These are phyloP conservation scores for Blastomussa wellsi DNA, from an alignment of 92 coral and sea anemone genomes.

Conservation along the genomic window DNA sequence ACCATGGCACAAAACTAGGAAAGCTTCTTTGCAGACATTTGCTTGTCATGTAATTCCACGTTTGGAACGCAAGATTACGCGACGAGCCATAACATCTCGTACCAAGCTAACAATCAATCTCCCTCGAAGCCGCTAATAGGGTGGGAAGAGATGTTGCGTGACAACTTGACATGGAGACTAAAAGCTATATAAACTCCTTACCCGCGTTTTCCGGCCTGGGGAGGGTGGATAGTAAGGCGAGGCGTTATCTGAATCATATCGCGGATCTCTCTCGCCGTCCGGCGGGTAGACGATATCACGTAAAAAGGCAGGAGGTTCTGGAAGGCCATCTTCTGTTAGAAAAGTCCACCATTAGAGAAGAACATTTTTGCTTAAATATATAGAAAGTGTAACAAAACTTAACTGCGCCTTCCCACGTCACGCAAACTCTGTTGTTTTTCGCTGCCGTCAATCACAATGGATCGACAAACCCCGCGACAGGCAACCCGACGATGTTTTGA, in stretches of 20 bases:
- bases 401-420: background rate
- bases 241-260: slow-evolving; percentile 12
- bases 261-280: slow-evolving; percentile 48
- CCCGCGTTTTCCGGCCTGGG: slow-evolving; percentile 47
- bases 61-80: too few relatives aligned
- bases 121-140: too few relatives aligned
- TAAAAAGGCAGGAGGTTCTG: slow-evolving; percentile 80
- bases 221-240: slow-evolving; percentile 36
- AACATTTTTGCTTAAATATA: background rate
- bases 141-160: background rate
- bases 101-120: too few relatives aligned
- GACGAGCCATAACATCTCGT: too few relatives aligned
- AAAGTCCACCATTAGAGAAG: background rate
- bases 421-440: too few relatives aligned
- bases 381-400: background rate
- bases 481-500: too few relatives aligned
- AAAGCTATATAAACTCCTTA: background rate
- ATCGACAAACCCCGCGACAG: too few relatives aligned
- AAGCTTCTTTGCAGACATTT: too few relatives aligned
- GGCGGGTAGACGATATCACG: slow-evolving; percentile 62
- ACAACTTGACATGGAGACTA: background rate
- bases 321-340: slow-evolving; percentile 61
- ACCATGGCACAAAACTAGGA: too few relatives aligned
- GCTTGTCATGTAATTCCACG: too few relatives aligned
- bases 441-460: background rate